A percentile compares a stretch with the other conserved stretches of the same genome.
phyloP scores from a whole-genome alignment of 2,888 invertebrate species.

The Microplitis manilae region DNA sequence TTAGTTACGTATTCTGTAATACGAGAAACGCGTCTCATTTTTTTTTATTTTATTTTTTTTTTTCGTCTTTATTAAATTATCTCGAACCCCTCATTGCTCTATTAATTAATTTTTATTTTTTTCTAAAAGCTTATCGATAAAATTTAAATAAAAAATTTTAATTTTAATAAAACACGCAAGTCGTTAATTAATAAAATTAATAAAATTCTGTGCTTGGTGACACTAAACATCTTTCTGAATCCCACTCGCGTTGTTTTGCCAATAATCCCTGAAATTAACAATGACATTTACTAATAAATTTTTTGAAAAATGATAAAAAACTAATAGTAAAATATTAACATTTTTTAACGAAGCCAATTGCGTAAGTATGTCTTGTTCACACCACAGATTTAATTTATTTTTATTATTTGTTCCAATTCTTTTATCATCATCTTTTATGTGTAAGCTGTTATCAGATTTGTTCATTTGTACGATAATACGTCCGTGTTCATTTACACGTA shows the following conservation, averaged over 20 bases:
- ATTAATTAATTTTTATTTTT: constrained; percentile 45
- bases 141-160: constrained; percentile 45
- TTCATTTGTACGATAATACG: constrained; percentile 70
- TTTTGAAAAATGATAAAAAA: not conserved
- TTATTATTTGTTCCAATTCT: constrained; percentile 23
- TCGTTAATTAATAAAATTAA: constrained; percentile 46
- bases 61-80: constrained; percentile 36
- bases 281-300: no score
- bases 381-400: constrained; percentile 59
- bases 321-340: constrained; percentile 51
- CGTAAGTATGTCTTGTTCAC: constrained; percentile 64
- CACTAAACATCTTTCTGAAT: constrained; percentile 63
- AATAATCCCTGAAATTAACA: constrained; percentile 69
- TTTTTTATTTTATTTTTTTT: constrained; percentile 13
- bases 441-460: constrained; percentile 40
- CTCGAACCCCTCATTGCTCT: constrained; percentile 47
- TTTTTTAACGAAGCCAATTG: constrained; percentile 65
- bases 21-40: constrained; percentile 44
- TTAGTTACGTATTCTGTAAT: constrained; percentile 53
- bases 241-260: constrained; percentile 75
- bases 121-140: constrained; percentile 39
- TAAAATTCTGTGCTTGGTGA: constrained; percentile 64
- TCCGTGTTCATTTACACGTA: constrained; percentile 74
- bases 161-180: not conserved
- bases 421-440: constrained; percentile 52